Base-by-base conservation (phyloP, 2,888 invertebrate species). In the Catocala fraxini region DNA sequence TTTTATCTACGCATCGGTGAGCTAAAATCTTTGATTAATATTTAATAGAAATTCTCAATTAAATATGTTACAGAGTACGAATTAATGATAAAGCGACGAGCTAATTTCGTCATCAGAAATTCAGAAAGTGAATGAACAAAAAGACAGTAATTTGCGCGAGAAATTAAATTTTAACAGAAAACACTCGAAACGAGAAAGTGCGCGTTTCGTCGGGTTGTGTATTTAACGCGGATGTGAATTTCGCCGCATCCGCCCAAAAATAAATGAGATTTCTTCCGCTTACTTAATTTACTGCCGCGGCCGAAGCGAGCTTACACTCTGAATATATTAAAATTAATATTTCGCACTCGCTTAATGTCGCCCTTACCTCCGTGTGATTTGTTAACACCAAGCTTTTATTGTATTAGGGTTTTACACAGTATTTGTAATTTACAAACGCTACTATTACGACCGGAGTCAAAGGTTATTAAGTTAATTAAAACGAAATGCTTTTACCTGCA, bases 231-330 rank as follows among this genome's bases (percentile, higher is more conserved):
- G 92, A 93, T 92, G 91, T 90, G 91, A 89, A 92, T 89, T 92
- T 89, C 89, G 86, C 91, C 90, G 89, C 92, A 90, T 92, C 93
- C 92, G 91, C 85, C 91, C 90, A 93, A 92, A 93, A 93, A 92
- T 92, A 92, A 93, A 93, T 91, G 92, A 92, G 91, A 89, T 91
- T 92, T 92, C 93, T 93, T 93, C 93, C 92, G 93, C 91, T 91
- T 91, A 91, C 90, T 93, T 92, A 93, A 93, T 92, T 92, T 90
- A 91, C 89, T 88, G 89, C 88, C 84, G 81, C 86, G 85, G 86
- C 85, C 86, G 82, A 81, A 84, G 80, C 86, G 85, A 85, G 88
- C 85, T 89, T 87, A 85, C 86, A 84, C 84, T 84, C 84, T 84
- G 89, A 89, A 91, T 91, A 89, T 89, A 92, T 93, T 92, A 90